These are phyloP conservation scores for Marisa cornuarietis DNA, from an alignment of 1,140 invertebrate species.

Conservation along the genomic window DNA sequence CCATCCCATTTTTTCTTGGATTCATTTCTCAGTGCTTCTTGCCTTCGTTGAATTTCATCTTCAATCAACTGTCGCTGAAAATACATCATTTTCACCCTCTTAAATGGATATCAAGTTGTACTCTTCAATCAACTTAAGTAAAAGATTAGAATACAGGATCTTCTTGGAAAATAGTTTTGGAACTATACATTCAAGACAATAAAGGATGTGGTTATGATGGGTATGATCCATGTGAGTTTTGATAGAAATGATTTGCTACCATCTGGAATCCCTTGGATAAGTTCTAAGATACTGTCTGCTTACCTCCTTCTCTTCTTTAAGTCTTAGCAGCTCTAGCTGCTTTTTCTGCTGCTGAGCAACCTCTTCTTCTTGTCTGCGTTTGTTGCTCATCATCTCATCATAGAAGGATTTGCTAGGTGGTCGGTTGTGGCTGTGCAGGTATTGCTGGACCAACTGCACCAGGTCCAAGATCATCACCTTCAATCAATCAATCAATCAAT, in stretches of 20 bases:
- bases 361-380: constrained; percentile 70
- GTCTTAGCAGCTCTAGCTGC: constrained; percentile 71
- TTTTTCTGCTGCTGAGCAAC: constrained; percentile 64
- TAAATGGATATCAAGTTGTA: neutral
- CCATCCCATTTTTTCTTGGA: constrained; percentile 63
- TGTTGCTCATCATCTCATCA: constrained; percentile 81
- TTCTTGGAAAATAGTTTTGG: neutral
- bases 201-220: no score
- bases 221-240: no score
- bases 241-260: no score
- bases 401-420: constrained; percentile 81
- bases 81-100: neutral
- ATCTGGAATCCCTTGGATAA: no score
- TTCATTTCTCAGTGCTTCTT: constrained; percentile 75
- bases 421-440: constrained; percentile 78
- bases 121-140: neutral
- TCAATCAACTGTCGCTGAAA: constrained; percentile 66
- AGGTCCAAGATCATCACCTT: constrained; percentile 79
- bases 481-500: constrained; percentile 7
- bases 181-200: neutral
- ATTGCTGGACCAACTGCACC: constrained; percentile 75
- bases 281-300: neutral
- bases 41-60: constrained; percentile 75
- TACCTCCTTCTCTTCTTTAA: constrained; percentile 70
- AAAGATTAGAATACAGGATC: neutral